These are phyloP conservation scores for Peromyscus polionotus DNA, from an alignment of 2,113 vertebrate species.

Conservation along the genomic window DNA sequence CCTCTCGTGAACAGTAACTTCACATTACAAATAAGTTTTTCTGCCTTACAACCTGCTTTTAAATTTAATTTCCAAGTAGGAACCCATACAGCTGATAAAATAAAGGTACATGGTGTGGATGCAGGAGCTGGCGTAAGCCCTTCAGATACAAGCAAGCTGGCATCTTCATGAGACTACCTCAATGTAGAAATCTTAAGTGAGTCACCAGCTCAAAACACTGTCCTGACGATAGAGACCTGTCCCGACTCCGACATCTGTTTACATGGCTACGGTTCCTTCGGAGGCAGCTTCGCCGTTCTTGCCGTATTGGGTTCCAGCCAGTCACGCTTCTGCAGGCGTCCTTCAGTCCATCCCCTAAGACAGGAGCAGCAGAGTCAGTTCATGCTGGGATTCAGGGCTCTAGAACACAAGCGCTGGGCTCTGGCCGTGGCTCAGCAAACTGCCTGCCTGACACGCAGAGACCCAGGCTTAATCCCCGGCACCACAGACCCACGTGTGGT, in stretches of 20 bases:
- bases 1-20: slow-evolving; percentile 85
- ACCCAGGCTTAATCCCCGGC: neutral
- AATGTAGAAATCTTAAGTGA: neutral
- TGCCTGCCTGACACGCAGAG: neutral
- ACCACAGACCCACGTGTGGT: neutral
- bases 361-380: neutral
- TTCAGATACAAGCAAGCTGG: neutral
- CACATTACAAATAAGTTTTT: slow-evolving; percentile 40
- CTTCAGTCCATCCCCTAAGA: slow-evolving; percentile 70
- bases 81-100: neutral
- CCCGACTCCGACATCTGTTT: neutral
- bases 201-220: neutral
- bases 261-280: fast-evolving
- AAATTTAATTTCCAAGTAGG: slow-evolving; percentile 21
- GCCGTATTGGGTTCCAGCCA: neutral
- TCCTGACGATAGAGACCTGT: neutral
- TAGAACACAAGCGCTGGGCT: neutral
- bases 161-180: slow-evolving; percentile 34
- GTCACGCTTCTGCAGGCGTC: neutral
- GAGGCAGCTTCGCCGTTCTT: neutral
- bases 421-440: neutral
- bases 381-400: neutral
- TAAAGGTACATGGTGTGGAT: neutral
- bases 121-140: neutral
- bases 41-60: slow-evolving; percentile 25